A percentile compares a stretch with the other conserved stretches of the same genome.
These are phyloP conservation scores for Thalassophryne amazonica DNA, from an alignment of 2,797 vertebrate genomes.

Conservation along the genomic window DNA sequence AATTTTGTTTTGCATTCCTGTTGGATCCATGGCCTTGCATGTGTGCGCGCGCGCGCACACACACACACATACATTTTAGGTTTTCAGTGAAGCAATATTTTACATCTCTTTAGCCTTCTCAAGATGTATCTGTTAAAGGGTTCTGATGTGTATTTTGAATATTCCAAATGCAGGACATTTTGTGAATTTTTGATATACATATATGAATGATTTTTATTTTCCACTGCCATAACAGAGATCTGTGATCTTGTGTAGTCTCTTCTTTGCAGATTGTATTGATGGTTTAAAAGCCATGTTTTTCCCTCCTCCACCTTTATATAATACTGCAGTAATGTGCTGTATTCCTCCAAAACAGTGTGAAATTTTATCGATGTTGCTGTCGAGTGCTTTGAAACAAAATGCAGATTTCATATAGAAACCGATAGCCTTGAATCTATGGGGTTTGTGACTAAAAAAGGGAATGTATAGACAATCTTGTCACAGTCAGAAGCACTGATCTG, in stretches of 20 bases:
- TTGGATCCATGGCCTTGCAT: conserved; percentile 11
- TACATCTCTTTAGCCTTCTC: conserved; percentile 64
- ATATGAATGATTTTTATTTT: conserved; percentile 70
- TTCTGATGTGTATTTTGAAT: conserved; percentile 77
- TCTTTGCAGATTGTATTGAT: conserved; percentile 66
- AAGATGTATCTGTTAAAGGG: conserved; percentile 59
- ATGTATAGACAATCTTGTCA: conserved; percentile 83
- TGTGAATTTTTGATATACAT: conserved; percentile 77
- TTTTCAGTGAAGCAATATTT: conserved; percentile 73
- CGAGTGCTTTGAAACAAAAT: conserved; percentile 65
- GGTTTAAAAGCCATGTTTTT: conserved; percentile 45
- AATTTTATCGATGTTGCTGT: conserved; percentile 49
- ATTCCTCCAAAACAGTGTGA: conserved; percentile 54
- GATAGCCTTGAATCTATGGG: conserved; percentile 75
- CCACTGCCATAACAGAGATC: conserved; percentile 77
- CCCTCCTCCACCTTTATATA: conserved; percentile 50
- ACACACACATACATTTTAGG: conserved; percentile 20
- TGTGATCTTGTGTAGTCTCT: conserved; percentile 72
- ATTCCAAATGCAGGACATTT: conserved; percentile 81
- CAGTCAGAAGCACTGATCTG: conserved; percentile 64
- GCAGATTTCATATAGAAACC: conserved; percentile 70
- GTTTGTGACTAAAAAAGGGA: conserved; percentile 69
- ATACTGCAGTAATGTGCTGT: conserved; percentile 58
- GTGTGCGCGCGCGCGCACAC: conserved; percentile 29
- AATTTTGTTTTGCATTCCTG: conserved; percentile 16